A percentile compares a stretch with the other conserved stretches of the same genome.
Conservation (phyloP, 2,888 invertebrate species). For the Eupithecia inturbata region DNA sequence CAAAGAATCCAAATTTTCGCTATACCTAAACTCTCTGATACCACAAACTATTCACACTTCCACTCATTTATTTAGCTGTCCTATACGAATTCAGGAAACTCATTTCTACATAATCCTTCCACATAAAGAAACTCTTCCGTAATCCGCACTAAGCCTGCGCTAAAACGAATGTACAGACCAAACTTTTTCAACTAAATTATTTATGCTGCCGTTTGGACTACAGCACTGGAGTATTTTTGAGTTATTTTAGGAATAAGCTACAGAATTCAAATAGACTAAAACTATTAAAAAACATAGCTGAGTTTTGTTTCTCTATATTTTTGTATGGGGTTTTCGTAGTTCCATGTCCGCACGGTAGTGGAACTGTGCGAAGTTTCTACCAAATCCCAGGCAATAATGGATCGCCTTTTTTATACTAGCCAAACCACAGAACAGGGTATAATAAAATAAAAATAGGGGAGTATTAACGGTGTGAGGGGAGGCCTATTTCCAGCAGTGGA, state of each 20-base stretch:
- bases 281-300: background rate
- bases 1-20: too few relatives aligned
- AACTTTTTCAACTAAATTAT: slow-evolving; percentile 59
- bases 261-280: background rate
- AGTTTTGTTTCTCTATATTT: background rate
- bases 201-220: slow-evolving; percentile 46
- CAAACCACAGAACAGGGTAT: background rate
- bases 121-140: slow-evolving; percentile 59
- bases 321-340: background rate
- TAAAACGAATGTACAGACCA: slow-evolving; percentile 50
- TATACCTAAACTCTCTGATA: background rate
- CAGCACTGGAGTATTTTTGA: background rate
- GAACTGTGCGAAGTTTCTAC: background rate
- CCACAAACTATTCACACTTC: background rate
- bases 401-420: background rate
- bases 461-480: too few relatives aligned
- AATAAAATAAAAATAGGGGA: too few relatives aligned
- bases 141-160: slow-evolving; percentile 49
- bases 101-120: slow-evolving; percentile 65
- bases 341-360: background rate
- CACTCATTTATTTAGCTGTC: slow-evolving; percentile 20
- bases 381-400: background rate
- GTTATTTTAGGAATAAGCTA: background rate
- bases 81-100: slow-evolving; percentile 55
- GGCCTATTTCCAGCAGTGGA: too few relatives aligned